Percentiles rank a stretch among this genome's conserved stretches.
Conservation (phyloP, 1,140 invertebrate species). For the Pseudomyrmex concolor region DNA sequence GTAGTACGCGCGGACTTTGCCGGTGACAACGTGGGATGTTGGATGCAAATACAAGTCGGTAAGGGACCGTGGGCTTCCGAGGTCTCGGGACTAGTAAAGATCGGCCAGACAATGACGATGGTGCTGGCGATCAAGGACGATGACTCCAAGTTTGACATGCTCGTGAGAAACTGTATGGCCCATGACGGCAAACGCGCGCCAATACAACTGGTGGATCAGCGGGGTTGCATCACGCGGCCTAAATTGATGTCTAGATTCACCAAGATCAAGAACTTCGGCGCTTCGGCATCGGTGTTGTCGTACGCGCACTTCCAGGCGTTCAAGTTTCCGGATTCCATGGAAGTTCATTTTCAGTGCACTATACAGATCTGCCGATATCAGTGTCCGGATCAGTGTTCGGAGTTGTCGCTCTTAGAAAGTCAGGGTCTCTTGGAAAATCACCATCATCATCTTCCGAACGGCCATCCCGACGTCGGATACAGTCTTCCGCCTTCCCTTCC, state of each 20-base stretch:
- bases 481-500: slow-evolving; percentile 88
- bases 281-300: slow-evolving; percentile 95
- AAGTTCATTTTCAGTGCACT: slow-evolving; percentile 98
- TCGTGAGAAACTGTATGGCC: slow-evolving; percentile 96
- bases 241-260: slow-evolving; percentile 97
- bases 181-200: slow-evolving; percentile 97
- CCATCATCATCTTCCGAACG: slow-evolving; percentile 57
- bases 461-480: slow-evolving; percentile 88
- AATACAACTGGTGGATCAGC: slow-evolving; percentile 97
- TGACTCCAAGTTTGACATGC: slow-evolving; percentile 98
- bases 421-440: slow-evolving; percentile 85
- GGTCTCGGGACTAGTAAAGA: slow-evolving; percentile 97
- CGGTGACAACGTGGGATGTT: slow-evolving; percentile 97
- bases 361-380: slow-evolving; percentile 97
- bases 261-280: slow-evolving; percentile 97
- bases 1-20: slow-evolving; percentile 97
- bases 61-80: slow-evolving; percentile 98
- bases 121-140: slow-evolving; percentile 98
- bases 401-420: slow-evolving; percentile 83
- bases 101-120: slow-evolving; percentile 99
- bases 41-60: slow-evolving; percentile 97
- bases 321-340: slow-evolving; percentile 98
- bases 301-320: slow-evolving; percentile 98
- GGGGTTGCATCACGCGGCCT: slow-evolving; percentile 95
- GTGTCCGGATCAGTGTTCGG: slow-evolving; percentile 95